Evolutionary conservation across 2,113 vertebrate species (phyloP), one percentile per base, ranked within the genome.

Genomic region (Scomber scombrus): DNA sequence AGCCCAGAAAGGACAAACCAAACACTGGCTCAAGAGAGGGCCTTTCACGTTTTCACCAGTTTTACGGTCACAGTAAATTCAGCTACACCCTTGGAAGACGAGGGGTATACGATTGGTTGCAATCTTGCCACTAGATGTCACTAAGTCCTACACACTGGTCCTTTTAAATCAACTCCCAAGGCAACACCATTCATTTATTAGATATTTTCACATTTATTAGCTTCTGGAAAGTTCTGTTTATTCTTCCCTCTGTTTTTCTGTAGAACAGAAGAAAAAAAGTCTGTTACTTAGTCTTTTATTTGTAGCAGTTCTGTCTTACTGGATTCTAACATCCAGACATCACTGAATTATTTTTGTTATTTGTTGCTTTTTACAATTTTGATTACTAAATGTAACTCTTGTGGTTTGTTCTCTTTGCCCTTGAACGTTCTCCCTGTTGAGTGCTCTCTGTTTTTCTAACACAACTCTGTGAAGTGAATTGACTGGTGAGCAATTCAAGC

Each of bases 151-250:
- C 31, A 34, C 31, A 34, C 31, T 34, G 31, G 23, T 26, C 23
- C 31, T 34, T 7, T 7, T 34, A 60, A 34, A 34, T 5, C 31
- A 34, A 34, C 31, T 34, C 31, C 31, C 31, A 34, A 34, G 31
- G 4, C 31, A 34, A 8, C 23, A 34, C 31, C 31, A 68, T 47
- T 23, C 45, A 58, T 26, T 29, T 11, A 46, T 75, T 26, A 67
- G 5, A 67, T 47, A 61, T 52, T 61, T 78, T 47, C 21, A 78
- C 34, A n/a, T 74, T 45, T 55, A 54, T 55, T 29, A 26, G 21
- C 54, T 55, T 55, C 16, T 63, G 21, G 10, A 40, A 52, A 52
- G 19, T 19, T 49, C 56, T 40, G 34, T 8, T 40, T 7, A 40
- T 40, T 40, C 34, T 40, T 8, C 8, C 31, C 3, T 34, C 31